Percentiles rank a stretch among this genome's conserved stretches.
These are phyloP conservation scores for Myripristis jacobus DNA, from an alignment of 2,797 vertebrate genomes.

Conservation along the genomic window DNA sequence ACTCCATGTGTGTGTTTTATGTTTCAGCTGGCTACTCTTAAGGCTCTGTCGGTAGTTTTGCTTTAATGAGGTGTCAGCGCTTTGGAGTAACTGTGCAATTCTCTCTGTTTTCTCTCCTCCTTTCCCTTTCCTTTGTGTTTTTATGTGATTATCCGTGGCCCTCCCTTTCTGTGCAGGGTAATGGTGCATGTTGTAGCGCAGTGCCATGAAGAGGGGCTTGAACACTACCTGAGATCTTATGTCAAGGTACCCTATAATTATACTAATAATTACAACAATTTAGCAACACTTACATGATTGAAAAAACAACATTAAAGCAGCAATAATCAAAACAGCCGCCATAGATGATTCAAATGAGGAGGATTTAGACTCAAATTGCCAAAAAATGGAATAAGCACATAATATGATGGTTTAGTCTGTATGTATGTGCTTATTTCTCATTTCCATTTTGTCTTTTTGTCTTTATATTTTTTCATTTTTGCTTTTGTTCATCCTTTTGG, in stretches of 20 bases:
- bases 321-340: too few relatives aligned
- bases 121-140: background rate
- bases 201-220: slow-evolving; percentile 97
- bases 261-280: too few relatives aligned
- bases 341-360: too few relatives aligned
- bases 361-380: too few relatives aligned
- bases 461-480: too few relatives aligned
- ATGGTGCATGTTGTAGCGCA: slow-evolving; percentile 98
- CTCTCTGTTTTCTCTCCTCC: background rate
- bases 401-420: too few relatives aligned
- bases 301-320: background rate
- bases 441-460: too few relatives aligned
- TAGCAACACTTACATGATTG: background rate
- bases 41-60: slow-evolving; percentile 37
- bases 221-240: slow-evolving; percentile 95
- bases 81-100: slow-evolving; percentile 7
- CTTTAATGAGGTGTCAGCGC: slow-evolving; percentile 32
- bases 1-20: slow-evolving; percentile 14
- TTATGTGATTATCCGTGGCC: slow-evolving; percentile 13
- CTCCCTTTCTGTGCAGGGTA: slow-evolving; percentile 83
- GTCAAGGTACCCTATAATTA: slow-evolving; percentile 86
- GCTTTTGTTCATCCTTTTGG: too few relatives aligned
- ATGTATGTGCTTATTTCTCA: too few relatives aligned
- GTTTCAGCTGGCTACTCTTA: slow-evolving; percentile 36
- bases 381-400: too few relatives aligned